Base-by-base conservation (phyloP, 2,113 vertebrate species). In the Sturnira hondurensis region DNA sequence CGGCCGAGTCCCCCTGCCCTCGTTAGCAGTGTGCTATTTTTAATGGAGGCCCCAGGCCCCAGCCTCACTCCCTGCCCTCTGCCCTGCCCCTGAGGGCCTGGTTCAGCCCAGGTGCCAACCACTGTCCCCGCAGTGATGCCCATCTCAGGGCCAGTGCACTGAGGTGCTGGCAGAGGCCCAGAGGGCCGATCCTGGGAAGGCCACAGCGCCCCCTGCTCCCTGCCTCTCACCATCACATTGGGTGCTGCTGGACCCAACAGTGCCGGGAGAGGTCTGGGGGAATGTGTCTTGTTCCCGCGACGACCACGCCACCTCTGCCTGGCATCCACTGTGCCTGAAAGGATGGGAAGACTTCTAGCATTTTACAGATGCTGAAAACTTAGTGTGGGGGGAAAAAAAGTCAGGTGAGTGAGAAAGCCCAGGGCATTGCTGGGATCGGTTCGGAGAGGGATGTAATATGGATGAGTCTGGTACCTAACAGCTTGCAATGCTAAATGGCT, bases 161-260 rank as follows among this genome's bases (percentile, higher is more conserved):
- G 22, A 20, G 41, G 63, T 16, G 20, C 58, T 70, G 88, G 67
- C 61, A 91, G 92, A 68, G 20, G 58, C 22, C 0, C 0, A 43
- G 56, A 36, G 38, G 3, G 4, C 61, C 5, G 0, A 33, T 33
- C 52, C 73, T 31, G 33, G 36, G 47, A 61, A 38, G 65, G 47
- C 43, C 3, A 7, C 61, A 10, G 33, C 10, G n/a, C 26, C 9
- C 8, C 20, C 3, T 2, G 6, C 28, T 1, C 47, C 74, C n/a
- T 38, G 36, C 31, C 41, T 67, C 78, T 28, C 4, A 11, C 43
- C 38, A 26, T 13, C 41, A 4, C 22, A 3, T 24, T 3, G 22
- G 58, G 22, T 1, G 24, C 2, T 0, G 8, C 28, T 2, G 63
- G 58, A 31, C 54, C 36, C 0, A 11, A 5, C 0, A 0, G 33